phyloP scores from a whole-genome alignment of 2,113 vertebrate species.

The Paradisaea rubra region DNA sequence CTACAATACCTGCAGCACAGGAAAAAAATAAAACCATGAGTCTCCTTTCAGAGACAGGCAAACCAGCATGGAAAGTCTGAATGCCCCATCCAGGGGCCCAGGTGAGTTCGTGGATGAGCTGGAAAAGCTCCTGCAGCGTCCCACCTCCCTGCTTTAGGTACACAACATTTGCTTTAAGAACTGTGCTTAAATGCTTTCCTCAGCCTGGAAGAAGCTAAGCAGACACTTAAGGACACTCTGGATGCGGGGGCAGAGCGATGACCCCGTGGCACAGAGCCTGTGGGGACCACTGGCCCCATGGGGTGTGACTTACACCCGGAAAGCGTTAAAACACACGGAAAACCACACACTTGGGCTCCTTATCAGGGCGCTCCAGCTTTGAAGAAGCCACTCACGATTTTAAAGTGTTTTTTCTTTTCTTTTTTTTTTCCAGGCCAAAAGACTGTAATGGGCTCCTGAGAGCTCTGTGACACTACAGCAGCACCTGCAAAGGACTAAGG shows the following conservation, averaged over 20 bases:
- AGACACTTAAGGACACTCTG: background rate
- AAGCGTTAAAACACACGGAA: conserved; percentile 2
- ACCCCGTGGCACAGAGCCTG: background rate
- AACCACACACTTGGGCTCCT: background rate
- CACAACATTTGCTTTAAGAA: background rate
- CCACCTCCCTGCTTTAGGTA: background rate
- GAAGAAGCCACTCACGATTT: conserved; percentile 31
- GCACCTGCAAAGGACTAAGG: conserved; percentile 23
- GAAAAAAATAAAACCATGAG: background rate
- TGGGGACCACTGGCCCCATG: background rate
- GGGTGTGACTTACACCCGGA: background rate
- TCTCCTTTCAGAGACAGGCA: background rate
- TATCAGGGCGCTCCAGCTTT: background rate
- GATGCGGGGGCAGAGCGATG: background rate
- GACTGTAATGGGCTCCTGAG: conserved; percentile 7
- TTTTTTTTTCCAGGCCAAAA: background rate
- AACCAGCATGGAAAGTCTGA: rapidly evolving
- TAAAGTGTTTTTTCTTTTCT: background rate
- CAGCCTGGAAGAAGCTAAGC: background rate
- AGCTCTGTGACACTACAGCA: background rate
- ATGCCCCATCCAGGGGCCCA: background rate
- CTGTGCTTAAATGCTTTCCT: background rate
- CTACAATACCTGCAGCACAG: background rate
- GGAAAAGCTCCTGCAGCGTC: background rate
- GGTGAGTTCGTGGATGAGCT: background rate